A percentile compares a stretch with the other conserved stretches of the same genome.
phyloP scores from a whole-genome alignment of 2,113 vertebrate species.

The Lagopus leucura region DNA sequence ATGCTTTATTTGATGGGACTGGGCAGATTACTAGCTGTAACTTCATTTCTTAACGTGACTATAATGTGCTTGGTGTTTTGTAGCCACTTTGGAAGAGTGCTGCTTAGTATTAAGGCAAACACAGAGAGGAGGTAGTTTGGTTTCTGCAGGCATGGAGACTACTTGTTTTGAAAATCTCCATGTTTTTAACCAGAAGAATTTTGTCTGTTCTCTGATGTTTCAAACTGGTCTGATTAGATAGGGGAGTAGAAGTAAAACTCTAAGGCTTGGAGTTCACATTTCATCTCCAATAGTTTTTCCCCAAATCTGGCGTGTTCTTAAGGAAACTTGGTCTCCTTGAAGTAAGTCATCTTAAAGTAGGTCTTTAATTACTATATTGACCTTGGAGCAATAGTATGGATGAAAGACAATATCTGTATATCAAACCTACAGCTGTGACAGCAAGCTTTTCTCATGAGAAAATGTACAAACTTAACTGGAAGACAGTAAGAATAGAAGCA shows the following conservation, averaged over 20 bases:
- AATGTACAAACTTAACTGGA: not conserved
- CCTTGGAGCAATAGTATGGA: not conserved
- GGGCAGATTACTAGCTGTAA: not conserved
- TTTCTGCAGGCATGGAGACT: not conserved
- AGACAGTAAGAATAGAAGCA: not conserved
- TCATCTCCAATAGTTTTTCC: not conserved
- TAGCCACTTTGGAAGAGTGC: not conserved
- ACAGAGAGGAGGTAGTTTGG: not conserved
- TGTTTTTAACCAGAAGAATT: not conserved
- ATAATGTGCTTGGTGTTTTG: not conserved
- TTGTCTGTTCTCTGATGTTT: not conserved
- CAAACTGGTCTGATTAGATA: not conserved
- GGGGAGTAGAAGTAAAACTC: not conserved
- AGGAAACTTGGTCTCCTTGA: not conserved
- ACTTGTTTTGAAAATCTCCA: not conserved
- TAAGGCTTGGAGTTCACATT: not conserved
- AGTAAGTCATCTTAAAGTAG: not conserved
- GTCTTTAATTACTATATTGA: not conserved
- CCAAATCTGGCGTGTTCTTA: not conserved
- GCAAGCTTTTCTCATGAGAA: not conserved
- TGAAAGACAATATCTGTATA: not conserved
- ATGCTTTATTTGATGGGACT: not conserved
- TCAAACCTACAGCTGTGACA: not conserved
- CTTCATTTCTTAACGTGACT: not conserved
- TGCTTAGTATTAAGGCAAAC: not conserved